Evolutionary conservation across 2,888 invertebrate species (phyloP).

Genomic region (Dendrolimus pini): DNA sequence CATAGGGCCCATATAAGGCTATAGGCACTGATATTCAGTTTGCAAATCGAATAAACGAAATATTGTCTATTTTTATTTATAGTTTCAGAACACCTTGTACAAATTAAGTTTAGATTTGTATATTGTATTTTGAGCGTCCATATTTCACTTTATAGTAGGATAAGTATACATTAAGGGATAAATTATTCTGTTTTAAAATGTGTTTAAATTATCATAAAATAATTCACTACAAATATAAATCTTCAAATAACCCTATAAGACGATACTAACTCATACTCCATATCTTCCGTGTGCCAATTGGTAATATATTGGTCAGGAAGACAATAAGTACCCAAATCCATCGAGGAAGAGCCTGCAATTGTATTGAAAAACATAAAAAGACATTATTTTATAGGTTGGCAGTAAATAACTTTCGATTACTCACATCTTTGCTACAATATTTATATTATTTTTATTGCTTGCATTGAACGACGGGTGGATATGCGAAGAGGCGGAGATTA

Average conservation of each 20-base stretch:
- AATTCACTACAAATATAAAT: background rate
- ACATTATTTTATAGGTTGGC: slow-evolving; percentile 34
- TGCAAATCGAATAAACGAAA: too few species aligned
- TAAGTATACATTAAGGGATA: too few species aligned
- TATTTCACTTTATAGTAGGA: too few species aligned
- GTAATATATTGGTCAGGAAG: background rate
- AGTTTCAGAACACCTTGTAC: too few species aligned
- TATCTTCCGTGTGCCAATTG: slow-evolving; percentile 7
- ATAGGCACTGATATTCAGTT: too few species aligned
- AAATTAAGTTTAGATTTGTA: too few species aligned
- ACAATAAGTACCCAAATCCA: slow-evolving; percentile 2
- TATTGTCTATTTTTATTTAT: too few species aligned
- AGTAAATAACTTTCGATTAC: slow-evolving; percentile 56
- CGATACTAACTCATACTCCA: background rate
- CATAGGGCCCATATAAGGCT: too few species aligned
- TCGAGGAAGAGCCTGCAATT: slow-evolving; percentile 27
- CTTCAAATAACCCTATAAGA: background rate
- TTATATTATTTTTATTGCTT: slow-evolving; percentile 37
- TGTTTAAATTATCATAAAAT: background rate
- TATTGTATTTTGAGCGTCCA: too few species aligned
- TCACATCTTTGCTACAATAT: slow-evolving; percentile 51
- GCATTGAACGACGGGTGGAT: background rate
- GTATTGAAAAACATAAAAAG: slow-evolving; percentile 41
- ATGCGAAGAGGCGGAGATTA: background rate
- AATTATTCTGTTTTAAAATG: background rate